Percentiles rank a stretch among this genome's conserved stretches.
phyloP scores from a whole-genome alignment of 2,888 invertebrate species.

The Timandra comae region DNA sequence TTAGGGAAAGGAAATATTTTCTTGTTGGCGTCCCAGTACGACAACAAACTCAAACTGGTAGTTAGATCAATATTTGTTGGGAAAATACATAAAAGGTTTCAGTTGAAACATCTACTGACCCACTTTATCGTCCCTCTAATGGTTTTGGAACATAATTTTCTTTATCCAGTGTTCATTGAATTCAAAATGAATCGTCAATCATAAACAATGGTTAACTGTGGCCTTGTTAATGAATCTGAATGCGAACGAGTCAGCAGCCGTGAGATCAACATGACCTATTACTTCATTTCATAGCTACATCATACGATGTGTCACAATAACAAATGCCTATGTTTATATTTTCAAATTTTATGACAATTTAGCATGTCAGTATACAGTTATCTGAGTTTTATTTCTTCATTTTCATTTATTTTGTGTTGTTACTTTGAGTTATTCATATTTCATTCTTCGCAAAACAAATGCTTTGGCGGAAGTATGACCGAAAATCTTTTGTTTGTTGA shows the following conservation, averaged over 20 bases:
- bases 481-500: conserved; percentile 6
- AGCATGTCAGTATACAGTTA: conserved; percentile 1
- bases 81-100: conserved; percentile 19
- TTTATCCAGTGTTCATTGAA: conserved; percentile 24
- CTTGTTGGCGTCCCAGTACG: conserved; percentile 25
- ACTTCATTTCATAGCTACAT: conserved; percentile 25
- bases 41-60: conserved; percentile 27
- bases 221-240: conserved; percentile 67
- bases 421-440: no score
- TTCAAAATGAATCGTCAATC: conserved; percentile 36
- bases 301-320: conserved; percentile 24
- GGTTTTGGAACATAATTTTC: conserved; percentile 13
- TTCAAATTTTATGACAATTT: conserved; percentile 12
- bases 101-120: conserved; percentile 13
- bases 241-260: conserved; percentile 41
- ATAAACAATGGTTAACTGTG: conserved; percentile 48
- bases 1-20: conserved; percentile 30
- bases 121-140: conserved; percentile 12
- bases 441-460: conserved; percentile 1
- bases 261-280: conserved; percentile 42
- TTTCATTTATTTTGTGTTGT: conserved; percentile 2
- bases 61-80: conserved; percentile 27
- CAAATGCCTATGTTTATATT: conserved; percentile 23
- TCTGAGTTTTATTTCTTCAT: conserved; percentile 5
- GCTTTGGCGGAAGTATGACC: background rate